Evolutionary conservation across 2,797 vertebrate genomes (phyloP).

Genomic region (Pelodytes ibericus): DNA sequence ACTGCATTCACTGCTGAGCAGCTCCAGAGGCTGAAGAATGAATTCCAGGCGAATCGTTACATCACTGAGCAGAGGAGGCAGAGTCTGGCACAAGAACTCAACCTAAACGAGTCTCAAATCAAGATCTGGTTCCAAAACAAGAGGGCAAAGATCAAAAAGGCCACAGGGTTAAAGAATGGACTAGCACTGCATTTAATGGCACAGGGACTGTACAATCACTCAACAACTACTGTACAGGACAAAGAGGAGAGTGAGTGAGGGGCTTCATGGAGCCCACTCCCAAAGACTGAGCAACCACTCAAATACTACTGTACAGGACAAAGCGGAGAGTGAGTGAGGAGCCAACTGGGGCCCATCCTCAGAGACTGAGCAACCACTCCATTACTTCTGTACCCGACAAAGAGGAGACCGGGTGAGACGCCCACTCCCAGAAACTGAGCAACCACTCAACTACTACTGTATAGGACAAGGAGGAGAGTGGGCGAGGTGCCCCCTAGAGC

Average conservation of each 20-base stretch:
- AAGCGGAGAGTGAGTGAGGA: not conserved
- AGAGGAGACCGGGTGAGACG: conserved; percentile 84
- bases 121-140: conserved; percentile 99
- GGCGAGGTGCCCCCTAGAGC: conserved; percentile 71
- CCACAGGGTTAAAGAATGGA: conserved; percentile 91
- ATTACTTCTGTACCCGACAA: conserved; percentile 77
- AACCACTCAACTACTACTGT: not conserved
- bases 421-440: conserved; percentile 77
- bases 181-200: conserved; percentile 97
- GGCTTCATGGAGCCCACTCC: not conserved
- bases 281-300: not conserved
- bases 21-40: conserved; percentile 94
- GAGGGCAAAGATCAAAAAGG: conserved; percentile 96
- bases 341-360: not conserved
- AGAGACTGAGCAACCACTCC: not conserved
- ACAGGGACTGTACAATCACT: conserved; percentile 98
- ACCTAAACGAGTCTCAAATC: conserved; percentile 96
- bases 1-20: conserved; percentile 97
- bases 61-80: conserved; percentile 97
- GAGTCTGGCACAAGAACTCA: conserved; percentile 92
- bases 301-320: not conserved
- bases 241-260: conserved; percentile 91
- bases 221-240: conserved; percentile 93
- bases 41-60: conserved; percentile 96
- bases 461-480: conserved; percentile 93